Evolutionary conservation across 1,140 invertebrate genomes (phyloP), one percentile per base, ranked within the genome.

Genomic region (Aculops lycopersici): DNA sequence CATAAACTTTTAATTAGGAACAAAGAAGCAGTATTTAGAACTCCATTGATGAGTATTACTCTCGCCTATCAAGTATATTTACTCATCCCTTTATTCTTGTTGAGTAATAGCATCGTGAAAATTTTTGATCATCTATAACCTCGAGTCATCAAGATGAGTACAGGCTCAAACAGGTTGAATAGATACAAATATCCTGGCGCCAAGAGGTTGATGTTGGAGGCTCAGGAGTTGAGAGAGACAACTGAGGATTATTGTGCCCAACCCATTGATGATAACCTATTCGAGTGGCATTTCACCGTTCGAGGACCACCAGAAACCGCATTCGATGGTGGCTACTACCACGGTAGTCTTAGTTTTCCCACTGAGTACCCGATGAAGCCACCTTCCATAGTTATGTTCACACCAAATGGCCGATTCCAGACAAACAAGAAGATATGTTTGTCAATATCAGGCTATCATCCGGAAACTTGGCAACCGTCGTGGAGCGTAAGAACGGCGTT

Each of bases 201-300:
- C 1, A 88, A 90, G 58, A 64, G 84, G 41, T 60, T 94, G 46
- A 81, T 92, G 75, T 64, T 73, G 51, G 84, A 94, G 60, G 81
- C 84, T 1, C 61, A 69, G 47, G 84, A 94, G 56, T 46, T 65
- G 17, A 55, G 84, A 36, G 66, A 76, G 44, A 67, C 80, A 15
- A 84, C 79, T 14, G 76, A 83, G 51, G 74, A 88, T 54, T 90
- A 83, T 56, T 73, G 63, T 60, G 83, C 81, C 17, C 70, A 70
- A 49, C 84, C 84, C 18, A 55, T 92, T 15, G 80, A 92, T 55
- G 81, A 90, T 51, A 92, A 92, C 60, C 57, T 94, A 19, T 94
- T 92, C 60, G 84, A 94, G 55, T 92, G 86, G 86, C 86, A 94
- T 59, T 94, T 92, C 56, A 92, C 84, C 0, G 70, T 92, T 5